These are phyloP conservation scores for Rattus norvegicus DNA, from an alignment of 2,113 vertebrate genomes.

Conservation along the genomic window DNA sequence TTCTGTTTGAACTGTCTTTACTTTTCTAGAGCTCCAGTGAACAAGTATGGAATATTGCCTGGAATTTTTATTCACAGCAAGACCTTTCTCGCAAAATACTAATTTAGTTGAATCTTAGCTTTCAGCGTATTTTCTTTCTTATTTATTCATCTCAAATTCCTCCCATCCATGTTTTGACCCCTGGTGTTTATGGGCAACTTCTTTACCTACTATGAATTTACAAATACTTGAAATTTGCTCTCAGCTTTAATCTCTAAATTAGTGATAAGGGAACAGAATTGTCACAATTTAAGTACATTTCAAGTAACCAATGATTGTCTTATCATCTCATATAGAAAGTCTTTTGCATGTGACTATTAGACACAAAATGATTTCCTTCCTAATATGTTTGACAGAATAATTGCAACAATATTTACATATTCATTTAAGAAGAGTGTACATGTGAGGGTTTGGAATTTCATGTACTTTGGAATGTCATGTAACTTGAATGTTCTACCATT, in stretches of 20 bases:
- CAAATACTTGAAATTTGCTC: neutral
- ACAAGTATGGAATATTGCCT: neutral
- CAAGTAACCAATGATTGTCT: neutral
- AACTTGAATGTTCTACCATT: neutral
- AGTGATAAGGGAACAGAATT: neutral
- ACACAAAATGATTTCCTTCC: neutral
- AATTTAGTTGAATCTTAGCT: neutral
- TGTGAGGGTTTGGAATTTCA: too few relatives aligned
- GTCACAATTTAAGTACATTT: neutral
- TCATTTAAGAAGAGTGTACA: neutral
- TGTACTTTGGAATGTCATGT: neutral
- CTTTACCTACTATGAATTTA: neutral
- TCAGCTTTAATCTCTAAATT: neutral
- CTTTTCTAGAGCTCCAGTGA: too few relatives aligned
- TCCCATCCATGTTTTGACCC: rapidly evolving
- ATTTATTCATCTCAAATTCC: neutral
- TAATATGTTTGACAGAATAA: neutral
- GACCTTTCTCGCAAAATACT: neutral
- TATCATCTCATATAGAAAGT: neutral
- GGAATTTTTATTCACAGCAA: neutral
- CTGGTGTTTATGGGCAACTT: neutral
- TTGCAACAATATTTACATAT: neutral
- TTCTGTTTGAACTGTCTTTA: neutral
- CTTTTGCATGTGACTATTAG: neutral
- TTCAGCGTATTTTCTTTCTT: neutral